Conservation (phyloP, 1,140 invertebrate genomes). For the Dermatophagoides farinae region DNA sequence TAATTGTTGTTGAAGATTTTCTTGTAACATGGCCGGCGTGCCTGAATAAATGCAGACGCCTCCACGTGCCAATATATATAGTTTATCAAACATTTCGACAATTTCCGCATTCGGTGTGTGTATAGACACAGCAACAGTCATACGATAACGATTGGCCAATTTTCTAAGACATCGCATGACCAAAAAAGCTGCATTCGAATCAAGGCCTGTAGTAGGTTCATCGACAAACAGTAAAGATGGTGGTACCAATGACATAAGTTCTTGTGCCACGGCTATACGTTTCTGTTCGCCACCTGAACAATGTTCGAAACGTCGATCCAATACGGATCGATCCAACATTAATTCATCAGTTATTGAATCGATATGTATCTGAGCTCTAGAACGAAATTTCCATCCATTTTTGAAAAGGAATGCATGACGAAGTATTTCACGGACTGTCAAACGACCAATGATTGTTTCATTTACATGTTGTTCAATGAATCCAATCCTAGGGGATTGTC, state of each 20-base stretch:
- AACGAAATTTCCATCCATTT: not conserved
- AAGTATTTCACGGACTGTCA: conserved; percentile 3
- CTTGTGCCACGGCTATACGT: conserved; percentile 79
- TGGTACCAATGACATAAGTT: conserved; percentile 24
- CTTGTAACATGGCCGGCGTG: conserved; percentile 54
- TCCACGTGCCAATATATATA: conserved; percentile 8
- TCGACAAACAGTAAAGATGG: conserved; percentile 18
- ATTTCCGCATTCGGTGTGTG: conserved; percentile 7
- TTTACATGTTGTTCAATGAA: conserved; percentile 6
- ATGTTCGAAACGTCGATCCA: not conserved
- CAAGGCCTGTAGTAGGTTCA: conserved; percentile 31
- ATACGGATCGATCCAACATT: conserved; percentile 37
- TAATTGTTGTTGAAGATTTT: conserved; percentile 39
- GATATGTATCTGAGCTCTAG: not conserved
- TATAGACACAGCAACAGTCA: conserved; percentile 8
- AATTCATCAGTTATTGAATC: not conserved
- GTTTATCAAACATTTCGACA: conserved; percentile 2
- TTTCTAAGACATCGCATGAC: conserved; percentile 26
- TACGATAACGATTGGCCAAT: not conserved
- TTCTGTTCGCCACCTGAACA: conserved; percentile 59
- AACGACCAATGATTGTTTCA: not conserved
- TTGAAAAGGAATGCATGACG: not conserved
- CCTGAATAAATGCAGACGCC: conserved; percentile 2
- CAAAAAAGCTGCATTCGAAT: conserved; percentile 33
- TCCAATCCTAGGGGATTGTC: not conserved